Conservation (phyloP, 2,797 vertebrate genomes). For the Knipowitschia caucasica region DNA sequence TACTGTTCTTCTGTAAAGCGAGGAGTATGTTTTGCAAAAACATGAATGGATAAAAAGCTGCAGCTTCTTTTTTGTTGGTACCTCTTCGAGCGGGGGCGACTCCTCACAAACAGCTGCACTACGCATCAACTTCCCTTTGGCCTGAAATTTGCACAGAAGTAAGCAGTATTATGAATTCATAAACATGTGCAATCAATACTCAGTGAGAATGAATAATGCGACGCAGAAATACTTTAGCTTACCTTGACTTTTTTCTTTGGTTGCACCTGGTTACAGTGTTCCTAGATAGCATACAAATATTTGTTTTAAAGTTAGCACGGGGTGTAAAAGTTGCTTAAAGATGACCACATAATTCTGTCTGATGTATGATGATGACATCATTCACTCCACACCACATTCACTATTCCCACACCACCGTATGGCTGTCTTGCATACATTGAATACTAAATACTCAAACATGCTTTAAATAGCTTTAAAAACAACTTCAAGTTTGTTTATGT, state of each 20-base stretch:
- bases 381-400: too few species aligned
- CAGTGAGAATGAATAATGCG: slow-evolving; percentile 50
- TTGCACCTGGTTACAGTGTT: slow-evolving; percentile 80
- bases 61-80: background rate
- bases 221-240: slow-evolving; percentile 50
- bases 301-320: slow-evolving; percentile 28
- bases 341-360: too few species aligned
- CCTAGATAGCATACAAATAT: slow-evolving; percentile 70
- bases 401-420: too few species aligned
- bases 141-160: slow-evolving; percentile 67
- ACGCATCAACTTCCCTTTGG: slow-evolving; percentile 88
- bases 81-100: slow-evolving; percentile 79
- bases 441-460: too few species aligned
- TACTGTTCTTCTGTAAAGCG: slow-evolving; percentile 72
- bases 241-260: slow-evolving; percentile 91
- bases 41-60: background rate
- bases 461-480: too few species aligned
- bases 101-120: slow-evolving; percentile 90
- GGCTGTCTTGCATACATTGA: too few species aligned
- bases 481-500: too few species aligned
- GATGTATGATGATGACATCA: too few species aligned
- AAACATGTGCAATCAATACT: slow-evolving; percentile 37
- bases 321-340: slow-evolving; percentile 1
- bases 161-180: slow-evolving; percentile 45
- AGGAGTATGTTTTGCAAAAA: background rate